Conservation (phyloP, 2,888 invertebrate genomes). For the Drosophila limbata region DNA sequence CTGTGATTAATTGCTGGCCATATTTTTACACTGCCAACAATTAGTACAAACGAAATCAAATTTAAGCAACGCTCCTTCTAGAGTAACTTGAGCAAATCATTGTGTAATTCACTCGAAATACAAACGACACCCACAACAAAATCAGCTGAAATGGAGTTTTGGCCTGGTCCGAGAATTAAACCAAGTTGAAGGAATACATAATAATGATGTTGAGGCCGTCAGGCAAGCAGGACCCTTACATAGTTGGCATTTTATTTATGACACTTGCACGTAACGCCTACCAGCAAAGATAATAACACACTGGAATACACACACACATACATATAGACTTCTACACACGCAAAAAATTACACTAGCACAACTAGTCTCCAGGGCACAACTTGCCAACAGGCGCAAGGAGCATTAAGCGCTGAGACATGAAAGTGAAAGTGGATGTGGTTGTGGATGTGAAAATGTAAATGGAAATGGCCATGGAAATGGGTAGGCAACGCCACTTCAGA, state of each 20-base stretch:
- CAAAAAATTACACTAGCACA: slow-evolving; percentile 66
- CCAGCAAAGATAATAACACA: slow-evolving; percentile 72
- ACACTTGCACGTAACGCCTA: slow-evolving; percentile 77
- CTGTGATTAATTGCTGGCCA: slow-evolving; percentile 70
- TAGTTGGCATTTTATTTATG: slow-evolving; percentile 79
- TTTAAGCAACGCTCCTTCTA: slow-evolving; percentile 54
- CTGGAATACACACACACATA: slow-evolving; percentile 25
- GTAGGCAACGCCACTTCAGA: slow-evolving; percentile 44
- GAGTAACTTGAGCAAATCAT: slow-evolving; percentile 44
- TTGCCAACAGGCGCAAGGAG: slow-evolving; percentile 74
- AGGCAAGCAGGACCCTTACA: slow-evolving; percentile 32
- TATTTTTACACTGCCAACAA: slow-evolving; percentile 71
- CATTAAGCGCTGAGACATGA: slow-evolving; percentile 74
- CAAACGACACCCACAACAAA: slow-evolving; percentile 25
- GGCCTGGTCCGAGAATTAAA: slow-evolving; percentile 18
- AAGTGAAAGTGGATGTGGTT: slow-evolving; percentile 63
- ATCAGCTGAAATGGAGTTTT: neutral
- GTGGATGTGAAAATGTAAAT: slow-evolving; percentile 50
- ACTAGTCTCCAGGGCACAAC: slow-evolving; percentile 78
- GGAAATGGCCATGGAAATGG: slow-evolving; percentile 22
- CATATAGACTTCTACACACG: slow-evolving; percentile 19
- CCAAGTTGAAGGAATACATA: slow-evolving; percentile 52
- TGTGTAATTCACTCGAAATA: slow-evolving; percentile 47
- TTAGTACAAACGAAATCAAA: slow-evolving; percentile 76
- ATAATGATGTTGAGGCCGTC: slow-evolving; percentile 71